A percentile compares a stretch with the other conserved stretches of the same genome.
phyloP scores from a whole-genome alignment of 2,888 invertebrate species.

The Apantesis nais region DNA sequence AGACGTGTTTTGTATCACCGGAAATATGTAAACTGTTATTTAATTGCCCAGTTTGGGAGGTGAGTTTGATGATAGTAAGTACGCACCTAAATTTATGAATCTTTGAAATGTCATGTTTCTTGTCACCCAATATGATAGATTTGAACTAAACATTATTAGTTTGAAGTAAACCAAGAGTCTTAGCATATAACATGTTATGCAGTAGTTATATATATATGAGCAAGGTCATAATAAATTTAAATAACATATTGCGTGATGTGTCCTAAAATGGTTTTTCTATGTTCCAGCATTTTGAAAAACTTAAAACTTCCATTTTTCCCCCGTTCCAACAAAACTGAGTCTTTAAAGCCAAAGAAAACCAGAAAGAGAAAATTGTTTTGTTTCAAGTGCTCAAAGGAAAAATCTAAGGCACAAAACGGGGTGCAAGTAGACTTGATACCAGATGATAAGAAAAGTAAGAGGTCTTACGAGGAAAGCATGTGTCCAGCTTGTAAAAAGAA shows the following conservation, averaged over 20 bases:
- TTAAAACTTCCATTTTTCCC: constrained; percentile 76
- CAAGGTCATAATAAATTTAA: background rate
- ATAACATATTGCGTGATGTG: background rate
- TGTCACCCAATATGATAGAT: background rate
- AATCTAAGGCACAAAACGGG: background rate
- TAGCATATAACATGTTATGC: background rate
- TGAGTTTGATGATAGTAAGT: background rate
- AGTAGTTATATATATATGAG: background rate
- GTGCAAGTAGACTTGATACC: background rate
- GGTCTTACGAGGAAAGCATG: constrained; percentile 42
- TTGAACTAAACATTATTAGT: background rate
- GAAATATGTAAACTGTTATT: constrained; percentile 11
- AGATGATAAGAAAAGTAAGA: constrained; percentile 30
- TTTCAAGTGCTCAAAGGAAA: constrained; percentile 44
- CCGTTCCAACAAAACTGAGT: constrained; percentile 56
- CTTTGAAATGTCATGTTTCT: background rate
- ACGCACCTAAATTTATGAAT: background rate
- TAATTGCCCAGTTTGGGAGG: constrained; percentile 13
- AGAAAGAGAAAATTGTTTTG: constrained; percentile 60
- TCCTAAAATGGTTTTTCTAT: constrained; percentile 14
- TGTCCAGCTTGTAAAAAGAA: constrained; percentile 49
- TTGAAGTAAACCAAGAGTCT: background rate
- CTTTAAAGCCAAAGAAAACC: constrained; percentile 48
- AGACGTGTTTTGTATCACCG: background rate
- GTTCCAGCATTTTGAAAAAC: constrained; percentile 60